Evolutionary conservation across 1,140 invertebrate species (phyloP).

Genomic region (Drosophila serrata): DNA sequence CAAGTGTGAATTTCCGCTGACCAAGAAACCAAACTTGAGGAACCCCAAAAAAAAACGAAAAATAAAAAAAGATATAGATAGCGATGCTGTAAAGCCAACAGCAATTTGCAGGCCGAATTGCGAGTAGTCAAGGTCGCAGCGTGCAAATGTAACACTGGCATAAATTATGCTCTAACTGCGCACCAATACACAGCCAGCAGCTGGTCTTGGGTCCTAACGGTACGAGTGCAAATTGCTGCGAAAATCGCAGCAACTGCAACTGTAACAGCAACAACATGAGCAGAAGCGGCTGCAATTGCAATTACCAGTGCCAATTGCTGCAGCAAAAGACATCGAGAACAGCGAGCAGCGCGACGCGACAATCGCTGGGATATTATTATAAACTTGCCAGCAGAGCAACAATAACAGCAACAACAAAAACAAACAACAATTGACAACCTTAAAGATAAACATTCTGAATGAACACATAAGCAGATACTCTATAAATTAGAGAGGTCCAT

Average conservation of each 20-base stretch:
- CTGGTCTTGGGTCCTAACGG: conserved; percentile 53
- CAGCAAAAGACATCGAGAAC: conserved; percentile 35
- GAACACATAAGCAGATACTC: conserved; percentile 34
- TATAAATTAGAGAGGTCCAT: neutral
- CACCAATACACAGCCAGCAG: conserved; percentile 23
- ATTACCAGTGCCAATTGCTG: conserved; percentile 55
- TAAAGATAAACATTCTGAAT: conserved; percentile 46
- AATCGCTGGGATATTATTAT: conserved; percentile 58
- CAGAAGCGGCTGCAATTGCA: conserved; percentile 38
- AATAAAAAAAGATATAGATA: conserved; percentile 15
- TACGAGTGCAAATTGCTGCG: conserved; percentile 53
- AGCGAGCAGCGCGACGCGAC: conserved; percentile 30
- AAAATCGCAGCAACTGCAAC: conserved; percentile 31
- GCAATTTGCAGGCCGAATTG: conserved; percentile 56
- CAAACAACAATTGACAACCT: conserved; percentile 29
- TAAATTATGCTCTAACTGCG: conserved; percentile 68
- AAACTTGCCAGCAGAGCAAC: conserved; percentile 32
- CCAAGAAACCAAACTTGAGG: conserved; percentile 37
- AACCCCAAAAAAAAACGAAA: conserved; percentile 13
- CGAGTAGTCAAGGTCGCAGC: conserved; percentile 72
- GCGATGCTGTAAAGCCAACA: conserved; percentile 42
- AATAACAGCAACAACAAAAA: neutral
- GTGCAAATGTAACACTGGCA: conserved; percentile 75
- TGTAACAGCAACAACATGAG: conserved; percentile 21
- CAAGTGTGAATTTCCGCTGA: conserved; percentile 78